These are phyloP conservation scores for Chloroceryle inda DNA, from an alignment of 2,797 vertebrate species.

Conservation along the genomic window DNA sequence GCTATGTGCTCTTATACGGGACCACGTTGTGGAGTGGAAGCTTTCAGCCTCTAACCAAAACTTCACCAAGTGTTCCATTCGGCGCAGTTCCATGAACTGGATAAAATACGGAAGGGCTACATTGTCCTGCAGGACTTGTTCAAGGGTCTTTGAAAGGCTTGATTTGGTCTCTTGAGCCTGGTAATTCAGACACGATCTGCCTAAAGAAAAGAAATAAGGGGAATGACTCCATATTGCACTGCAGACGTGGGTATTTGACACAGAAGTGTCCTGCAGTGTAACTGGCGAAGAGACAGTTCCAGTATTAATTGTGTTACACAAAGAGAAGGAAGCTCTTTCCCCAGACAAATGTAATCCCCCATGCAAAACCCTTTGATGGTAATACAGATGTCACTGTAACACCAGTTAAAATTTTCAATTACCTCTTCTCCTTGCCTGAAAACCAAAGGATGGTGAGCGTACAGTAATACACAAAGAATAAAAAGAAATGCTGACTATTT, in stretches of 20 bases:
- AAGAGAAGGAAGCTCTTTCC: neutral
- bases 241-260: accelerated
- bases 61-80: constrained; percentile 93
- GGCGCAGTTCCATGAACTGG: constrained; percentile 91
- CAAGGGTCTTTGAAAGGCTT: constrained; percentile 95
- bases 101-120: constrained; percentile 93
- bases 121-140: constrained; percentile 91
- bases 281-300: neutral
- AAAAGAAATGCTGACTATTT: accelerated
- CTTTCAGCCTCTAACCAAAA: constrained; percentile 97
- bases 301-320: accelerated
- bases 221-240: neutral
- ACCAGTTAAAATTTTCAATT: neutral
- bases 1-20: constrained; percentile 93
- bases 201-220: constrained; percentile 76
- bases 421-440: neutral
- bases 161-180: constrained; percentile 94
- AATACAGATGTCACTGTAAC: neutral
- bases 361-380: neutral
- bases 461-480: accelerated
- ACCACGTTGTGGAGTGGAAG: constrained; percentile 96
- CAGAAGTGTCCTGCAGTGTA: neutral
- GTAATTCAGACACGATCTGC: constrained; percentile 96
- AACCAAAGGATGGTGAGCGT: neutral
- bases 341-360: neutral